Percentiles rank a stretch among this genome's conserved stretches.
phyloP scores from a whole-genome alignment of 1,140 invertebrate genomes.

The Papilio polyxenes region DNA sequence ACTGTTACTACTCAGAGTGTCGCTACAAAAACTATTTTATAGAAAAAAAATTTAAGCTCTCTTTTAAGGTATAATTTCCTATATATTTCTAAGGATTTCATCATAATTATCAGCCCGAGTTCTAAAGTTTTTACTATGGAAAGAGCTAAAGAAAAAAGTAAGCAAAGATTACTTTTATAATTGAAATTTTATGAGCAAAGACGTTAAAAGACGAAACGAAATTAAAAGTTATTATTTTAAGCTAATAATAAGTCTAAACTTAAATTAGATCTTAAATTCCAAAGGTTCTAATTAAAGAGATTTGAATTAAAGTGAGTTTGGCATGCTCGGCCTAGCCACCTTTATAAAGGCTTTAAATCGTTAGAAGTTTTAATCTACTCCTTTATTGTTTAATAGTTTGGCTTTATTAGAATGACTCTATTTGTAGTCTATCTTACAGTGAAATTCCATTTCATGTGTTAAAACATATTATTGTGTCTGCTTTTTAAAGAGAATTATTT shows the following conservation, averaged over 20 bases:
- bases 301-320: background rate
- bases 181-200: background rate
- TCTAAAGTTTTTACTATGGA: too few species aligned
- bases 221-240: background rate
- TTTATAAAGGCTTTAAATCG: background rate
- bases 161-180: too few species aligned
- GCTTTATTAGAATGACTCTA: background rate
- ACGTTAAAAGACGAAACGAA: background rate
- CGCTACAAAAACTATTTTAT: too few species aligned
- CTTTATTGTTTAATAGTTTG: background rate
- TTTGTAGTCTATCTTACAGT: background rate
- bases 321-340: background rate
- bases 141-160: too few species aligned
- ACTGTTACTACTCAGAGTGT: too few species aligned
- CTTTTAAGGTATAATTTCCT: too few species aligned
- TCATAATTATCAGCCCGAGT: too few species aligned
- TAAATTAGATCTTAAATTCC: background rate
- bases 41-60: too few species aligned
- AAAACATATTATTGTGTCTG: too few species aligned
- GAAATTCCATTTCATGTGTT: too few species aligned
- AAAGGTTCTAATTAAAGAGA: conserved; percentile 15
- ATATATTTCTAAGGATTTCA: too few species aligned
- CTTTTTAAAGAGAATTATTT: too few species aligned
- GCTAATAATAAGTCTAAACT: background rate
- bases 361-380: background rate